phyloP scores from a whole-genome alignment of 2,113 vertebrate species.

The Cryptomyrus ogoouensis region DNA sequence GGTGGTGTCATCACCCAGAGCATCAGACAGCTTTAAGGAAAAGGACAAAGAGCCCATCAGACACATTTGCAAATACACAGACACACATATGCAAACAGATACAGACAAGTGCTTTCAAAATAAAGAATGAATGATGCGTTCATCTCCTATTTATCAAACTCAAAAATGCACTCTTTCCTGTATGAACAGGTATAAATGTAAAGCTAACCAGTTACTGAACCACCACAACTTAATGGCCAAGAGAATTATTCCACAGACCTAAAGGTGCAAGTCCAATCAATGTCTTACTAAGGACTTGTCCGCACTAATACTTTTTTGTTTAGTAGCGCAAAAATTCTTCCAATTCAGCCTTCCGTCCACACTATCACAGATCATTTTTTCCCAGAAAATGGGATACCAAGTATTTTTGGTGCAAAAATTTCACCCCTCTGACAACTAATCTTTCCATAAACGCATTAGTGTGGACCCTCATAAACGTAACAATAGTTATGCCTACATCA shows the following conservation, averaged over 20 bases:
- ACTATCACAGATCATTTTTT: too few relatives aligned
- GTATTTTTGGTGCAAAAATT: too few relatives aligned
- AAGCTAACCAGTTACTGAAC: neutral
- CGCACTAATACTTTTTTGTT: too few relatives aligned
- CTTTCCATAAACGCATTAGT: too few relatives aligned
- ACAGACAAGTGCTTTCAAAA: neutral
- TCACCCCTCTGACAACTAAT: too few relatives aligned
- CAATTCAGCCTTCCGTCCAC: too few relatives aligned
- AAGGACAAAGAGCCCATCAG: neutral
- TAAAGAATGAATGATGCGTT: neutral
- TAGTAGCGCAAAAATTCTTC: too few relatives aligned
- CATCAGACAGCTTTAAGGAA: neutral
- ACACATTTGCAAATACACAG: neutral
- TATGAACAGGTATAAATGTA: neutral
- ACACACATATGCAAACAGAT: neutral
- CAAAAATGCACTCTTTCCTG: neutral
- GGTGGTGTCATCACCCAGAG: neutral
- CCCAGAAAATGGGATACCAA: too few relatives aligned
- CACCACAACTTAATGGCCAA: neutral
- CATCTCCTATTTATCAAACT: neutral
- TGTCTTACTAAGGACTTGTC: neutral
- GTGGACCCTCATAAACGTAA: too few relatives aligned
- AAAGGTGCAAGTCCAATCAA: neutral
- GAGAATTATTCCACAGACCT: neutral
- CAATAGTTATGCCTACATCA: too few relatives aligned